Base-by-base conservation (phyloP, 2,888 invertebrate genomes). In the Acanthosepion lycidas region DNA sequence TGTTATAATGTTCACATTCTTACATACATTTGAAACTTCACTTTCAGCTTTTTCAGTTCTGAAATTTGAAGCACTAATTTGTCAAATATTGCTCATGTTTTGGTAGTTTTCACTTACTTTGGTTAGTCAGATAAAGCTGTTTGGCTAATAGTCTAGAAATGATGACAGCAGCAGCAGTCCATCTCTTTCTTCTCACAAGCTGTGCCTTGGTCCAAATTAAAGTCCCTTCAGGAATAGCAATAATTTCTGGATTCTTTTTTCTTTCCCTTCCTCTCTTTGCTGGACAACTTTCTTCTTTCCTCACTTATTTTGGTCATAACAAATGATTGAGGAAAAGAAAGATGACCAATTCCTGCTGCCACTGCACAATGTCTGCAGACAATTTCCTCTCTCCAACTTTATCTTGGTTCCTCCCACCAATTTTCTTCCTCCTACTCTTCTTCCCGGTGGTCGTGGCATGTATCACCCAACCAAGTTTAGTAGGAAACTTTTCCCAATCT, bases 401-500 rank as follows among this genome's bases (percentile, higher is more conserved):
- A 23, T 33, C 33, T 42, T 15, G 3, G 49, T 92, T 28, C 28
- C 92, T 92, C 42, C 42, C 20, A 48, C 48, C 92, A 42, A 92
- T 12, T 49, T 92, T 18, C 6, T 26, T 55, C 93, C 51, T 20
- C 93, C 53, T 51, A 33, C 93, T 28, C 48, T 53, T 49, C 93
- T 51, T 33, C 53, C 55, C 55, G 28, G 55, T 94, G 33, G 94
- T 42, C 94, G 42, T 94, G 42, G 94, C 94, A 94, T 51, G 49
- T 51, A 92, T 26, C 92, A 92, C 92, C 92, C 49, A 92, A 92
- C 49, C 92, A 92, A 78, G 92, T 49, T 92, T 49, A 49, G 42
- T 92, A 92, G 92, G 92, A 51, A n/a, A 92, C 28, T 51, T 78
- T 92, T 92, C 92, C 42, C 92, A 49, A 49, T 92, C 42, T 92